Evolutionary conservation across 2,888 invertebrate species (phyloP), one percentile per base, ranked within the genome.

Genomic region (Cetonia aurata): DNA sequence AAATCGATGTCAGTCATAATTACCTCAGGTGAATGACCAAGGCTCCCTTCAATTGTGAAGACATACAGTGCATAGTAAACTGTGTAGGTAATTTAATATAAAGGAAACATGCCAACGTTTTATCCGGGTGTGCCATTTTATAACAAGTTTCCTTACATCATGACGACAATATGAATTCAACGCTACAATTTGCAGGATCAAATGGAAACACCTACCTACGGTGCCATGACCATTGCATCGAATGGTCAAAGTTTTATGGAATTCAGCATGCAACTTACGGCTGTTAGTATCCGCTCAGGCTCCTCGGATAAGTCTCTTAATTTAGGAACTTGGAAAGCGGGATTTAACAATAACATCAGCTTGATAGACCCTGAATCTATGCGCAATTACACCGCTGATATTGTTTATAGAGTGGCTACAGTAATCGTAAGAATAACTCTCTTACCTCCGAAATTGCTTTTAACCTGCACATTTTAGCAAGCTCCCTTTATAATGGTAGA

Each of bases 401-500:
- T 92, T 37, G 93, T 93, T n/a, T 96, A 96, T 85, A 88, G 95
- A 75, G 90, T 97, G 66, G 93, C 93, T 59, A 95, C 96, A 0
- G 92, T 95, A 31, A 88, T 92, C 87, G 95, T 95, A 85, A 86
- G 88, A 87, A 80, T 13, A 50, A 8, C 15, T 50, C 13, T 3
- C 10, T n/a, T 3, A 59, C 9, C 31, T 56, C 56, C 44, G 17
- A 59, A 41, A 33, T 13, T 68, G 46, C 12, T 12, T 46, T 68
- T 41, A 13, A 13, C 19, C 10, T 41, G 15, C 12, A 10, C 13
- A 9, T 73, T 71, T 87, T 80, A 93, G 91, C 94, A 95, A 91
- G 88, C 92, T 71, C 96, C 96, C 0, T 96, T 96, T 79, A 90
- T 95, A 50, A 92, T 93, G 80, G 87, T 88, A 80, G 91, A 93